Base-by-base conservation (phyloP, 2,113 vertebrate species). In the Anser cygnoides region DNA sequence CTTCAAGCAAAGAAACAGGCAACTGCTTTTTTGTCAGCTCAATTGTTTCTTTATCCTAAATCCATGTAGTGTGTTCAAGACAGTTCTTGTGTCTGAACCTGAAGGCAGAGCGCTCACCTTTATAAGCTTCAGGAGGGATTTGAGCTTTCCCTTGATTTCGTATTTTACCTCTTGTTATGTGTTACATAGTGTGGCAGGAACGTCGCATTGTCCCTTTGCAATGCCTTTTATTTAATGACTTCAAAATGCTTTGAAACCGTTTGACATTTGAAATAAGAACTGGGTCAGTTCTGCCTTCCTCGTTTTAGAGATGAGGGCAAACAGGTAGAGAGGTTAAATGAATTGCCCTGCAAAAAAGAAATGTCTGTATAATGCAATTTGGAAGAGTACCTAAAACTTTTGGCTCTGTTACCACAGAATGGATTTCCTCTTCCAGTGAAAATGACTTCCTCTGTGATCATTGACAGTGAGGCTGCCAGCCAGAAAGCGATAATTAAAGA, bases 251-350 rank as follows among this genome's bases (percentile, higher is more conserved):
- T 37, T 55, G 39, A 76, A 90, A 59, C 41, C 2, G 0, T 65
- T 76, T 6, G 6, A 31, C 37, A 25, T 55, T 25, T 59, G 78
- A 68, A 73, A 59, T 43, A 44, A 92, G 89, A 96, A 96, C 80
- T 92, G 89, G 92, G 92, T 94, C 95, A 78, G 92, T 16, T 67
- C 96, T 96, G 93, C 96, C 96, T 82, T 50, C 95, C 92, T 94
- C 86, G 1, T 96, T 96, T 87, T 12, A 50, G 92, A 79, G 92
- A 61, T 16, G 76, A 81, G 83, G 80, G 89, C 86, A 95, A 88
- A 92, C 88, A 93, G 90, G 68, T 68, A 54, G 84, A 68, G 76
- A 82, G 90, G 92, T 96, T 96, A 97, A 97, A 54, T 49, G 86
- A 26, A 93, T 89, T 96, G 93, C 90, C 93, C 93, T 93, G 77